Evolutionary conservation across 1,140 invertebrate species (phyloP).

Genomic region (Sinonovacula constricta): DNA sequence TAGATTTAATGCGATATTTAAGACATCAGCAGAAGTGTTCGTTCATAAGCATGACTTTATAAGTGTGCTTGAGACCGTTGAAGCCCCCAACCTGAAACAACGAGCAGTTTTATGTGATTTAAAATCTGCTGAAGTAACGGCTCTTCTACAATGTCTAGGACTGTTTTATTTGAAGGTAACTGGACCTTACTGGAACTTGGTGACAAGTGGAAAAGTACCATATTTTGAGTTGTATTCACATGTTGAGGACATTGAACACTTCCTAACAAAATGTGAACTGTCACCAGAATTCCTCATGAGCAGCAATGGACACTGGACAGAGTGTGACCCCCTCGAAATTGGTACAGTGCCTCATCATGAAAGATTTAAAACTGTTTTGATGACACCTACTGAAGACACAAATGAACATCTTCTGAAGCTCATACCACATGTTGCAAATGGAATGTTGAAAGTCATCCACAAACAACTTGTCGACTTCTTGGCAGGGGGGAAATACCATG

Average conservation of each 20-base stretch:
- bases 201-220: slow-evolving; percentile 28
- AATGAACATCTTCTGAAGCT: neutral
- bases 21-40: slow-evolving; percentile 23
- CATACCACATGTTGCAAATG: neutral
- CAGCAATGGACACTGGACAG: neutral
- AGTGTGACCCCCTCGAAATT: slow-evolving; percentile 5
- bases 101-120: slow-evolving; percentile 22
- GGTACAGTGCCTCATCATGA: neutral
- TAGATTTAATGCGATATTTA: slow-evolving; percentile 21
- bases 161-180: slow-evolving; percentile 39
- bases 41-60: slow-evolving; percentile 12
- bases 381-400: neutral
- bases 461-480: slow-evolving; percentile 33
- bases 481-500: neutral
- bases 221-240: slow-evolving; percentile 32
- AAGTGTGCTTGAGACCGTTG: slow-evolving; percentile 18
- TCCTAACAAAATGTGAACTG: slow-evolving; percentile 5
- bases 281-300: neutral
- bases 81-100: slow-evolving; percentile 11
- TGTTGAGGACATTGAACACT: slow-evolving; percentile 2
- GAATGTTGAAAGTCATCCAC: neutral
- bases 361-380: neutral
- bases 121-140: neutral
- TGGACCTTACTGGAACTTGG: slow-evolving; percentile 48
- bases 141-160: slow-evolving; percentile 32